Evolutionary conservation across 2,113 vertebrate genomes (phyloP).

Genomic region (Phocoena sinus): DNA sequence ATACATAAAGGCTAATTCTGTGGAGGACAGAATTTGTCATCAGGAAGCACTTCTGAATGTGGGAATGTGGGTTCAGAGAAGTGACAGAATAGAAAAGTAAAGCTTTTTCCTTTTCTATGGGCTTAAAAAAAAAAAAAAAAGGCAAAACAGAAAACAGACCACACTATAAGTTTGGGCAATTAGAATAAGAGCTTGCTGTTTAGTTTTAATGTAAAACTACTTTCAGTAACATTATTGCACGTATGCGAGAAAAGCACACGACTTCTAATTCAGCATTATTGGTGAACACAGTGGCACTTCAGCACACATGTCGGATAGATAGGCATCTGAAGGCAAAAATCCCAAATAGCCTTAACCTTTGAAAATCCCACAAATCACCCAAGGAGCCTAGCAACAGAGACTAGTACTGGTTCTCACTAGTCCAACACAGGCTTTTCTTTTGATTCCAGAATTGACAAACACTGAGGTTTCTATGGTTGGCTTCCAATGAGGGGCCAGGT

Average conservation of each 20-base stretch:
- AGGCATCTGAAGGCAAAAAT: background rate
- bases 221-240: background rate
- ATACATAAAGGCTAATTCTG: background rate
- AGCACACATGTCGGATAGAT: accelerated
- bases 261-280: background rate
- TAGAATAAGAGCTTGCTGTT: background rate
- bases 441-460: background rate
- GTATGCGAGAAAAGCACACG: background rate
- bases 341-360: background rate
- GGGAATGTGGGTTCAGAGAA: background rate
- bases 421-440: background rate
- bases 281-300: background rate
- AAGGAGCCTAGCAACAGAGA: background rate
- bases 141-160: background rate
- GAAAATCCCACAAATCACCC: background rate
- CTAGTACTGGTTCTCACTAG: background rate
- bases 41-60: background rate
- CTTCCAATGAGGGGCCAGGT: background rate
- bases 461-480: background rate
- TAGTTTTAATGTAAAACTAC: background rate
- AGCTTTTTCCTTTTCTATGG: background rate
- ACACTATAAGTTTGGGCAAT: background rate
- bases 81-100: background rate
- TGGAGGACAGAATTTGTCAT: background rate
- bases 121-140: background rate